Evolutionary conservation across 2,113 vertebrate species (phyloP).

Genomic region (Xenus cinereus): DNA sequence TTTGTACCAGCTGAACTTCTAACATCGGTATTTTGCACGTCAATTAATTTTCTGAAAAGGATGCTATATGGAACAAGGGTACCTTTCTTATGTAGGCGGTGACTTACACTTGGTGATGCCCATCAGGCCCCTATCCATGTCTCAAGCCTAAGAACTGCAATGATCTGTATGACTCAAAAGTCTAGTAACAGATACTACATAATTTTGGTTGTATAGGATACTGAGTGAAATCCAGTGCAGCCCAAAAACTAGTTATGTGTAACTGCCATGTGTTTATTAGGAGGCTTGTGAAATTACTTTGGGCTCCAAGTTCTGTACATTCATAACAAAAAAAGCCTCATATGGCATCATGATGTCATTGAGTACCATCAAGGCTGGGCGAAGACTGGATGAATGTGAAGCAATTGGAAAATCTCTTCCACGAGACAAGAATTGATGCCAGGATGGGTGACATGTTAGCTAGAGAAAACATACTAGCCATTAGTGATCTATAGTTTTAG

Average conservation of each 20-base stretch:
- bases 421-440: neutral
- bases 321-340: neutral
- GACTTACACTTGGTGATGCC: neutral
- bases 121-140: neutral
- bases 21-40: neutral
- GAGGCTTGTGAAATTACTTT: neutral
- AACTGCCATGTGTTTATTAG: neutral
- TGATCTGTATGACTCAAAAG: neutral
- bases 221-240: neutral
- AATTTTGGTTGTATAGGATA: neutral
- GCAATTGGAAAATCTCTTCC: neutral
- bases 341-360: neutral
- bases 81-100: neutral
- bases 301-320: rapidly evolving
- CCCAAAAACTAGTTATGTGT: neutral
- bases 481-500: neutral
- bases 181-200: neutral
- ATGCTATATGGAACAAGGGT: neutral
- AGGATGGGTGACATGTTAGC: neutral
- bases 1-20: neutral
- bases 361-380: neutral
- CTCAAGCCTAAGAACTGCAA: neutral
- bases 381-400: neutral
- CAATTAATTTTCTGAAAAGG: neutral
- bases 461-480: neutral